phyloP scores from a whole-genome alignment of 2,797 vertebrate genomes.

The Periparus ater region DNA sequence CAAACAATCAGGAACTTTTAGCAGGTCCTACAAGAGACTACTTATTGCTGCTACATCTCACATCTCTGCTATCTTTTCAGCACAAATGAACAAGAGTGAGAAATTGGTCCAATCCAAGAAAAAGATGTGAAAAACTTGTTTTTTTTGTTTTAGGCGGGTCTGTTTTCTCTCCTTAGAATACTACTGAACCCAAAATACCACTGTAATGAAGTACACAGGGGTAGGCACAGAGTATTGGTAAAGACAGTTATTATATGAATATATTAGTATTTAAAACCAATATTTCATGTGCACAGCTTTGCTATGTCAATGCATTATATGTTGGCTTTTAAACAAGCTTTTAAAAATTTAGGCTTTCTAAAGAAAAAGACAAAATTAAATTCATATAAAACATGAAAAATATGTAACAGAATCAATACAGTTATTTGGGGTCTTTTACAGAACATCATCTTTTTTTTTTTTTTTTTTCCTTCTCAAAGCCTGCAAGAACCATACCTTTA shows the following conservation, averaged over 20 bases:
- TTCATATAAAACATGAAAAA: background rate
- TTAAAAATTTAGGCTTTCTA: background rate
- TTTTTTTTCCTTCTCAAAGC: background rate
- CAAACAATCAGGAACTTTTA: background rate
- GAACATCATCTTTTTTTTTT: background rate
- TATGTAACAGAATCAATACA: background rate
- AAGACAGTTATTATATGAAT: background rate
- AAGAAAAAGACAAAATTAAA: background rate
- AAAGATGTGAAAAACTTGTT: background rate
- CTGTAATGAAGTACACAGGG: accelerated
- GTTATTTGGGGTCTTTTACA: background rate
- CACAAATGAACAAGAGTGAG: background rate
- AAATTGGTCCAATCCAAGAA: background rate
- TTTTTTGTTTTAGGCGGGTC: background rate
- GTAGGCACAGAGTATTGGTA: background rate
- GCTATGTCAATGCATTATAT: background rate
- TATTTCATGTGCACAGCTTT: background rate
- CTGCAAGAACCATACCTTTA: background rate
- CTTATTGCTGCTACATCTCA: background rate
- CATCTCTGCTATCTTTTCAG: background rate
- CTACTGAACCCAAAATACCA: background rate
- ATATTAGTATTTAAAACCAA: background rate
- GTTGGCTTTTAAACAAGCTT: background rate
- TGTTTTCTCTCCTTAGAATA: background rate
- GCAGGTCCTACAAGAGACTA: background rate